Evolutionary conservation across 1,140 invertebrate species (phyloP), one percentile per base, ranked within the genome.

Genomic region (Nylanderia fulva): DNA sequence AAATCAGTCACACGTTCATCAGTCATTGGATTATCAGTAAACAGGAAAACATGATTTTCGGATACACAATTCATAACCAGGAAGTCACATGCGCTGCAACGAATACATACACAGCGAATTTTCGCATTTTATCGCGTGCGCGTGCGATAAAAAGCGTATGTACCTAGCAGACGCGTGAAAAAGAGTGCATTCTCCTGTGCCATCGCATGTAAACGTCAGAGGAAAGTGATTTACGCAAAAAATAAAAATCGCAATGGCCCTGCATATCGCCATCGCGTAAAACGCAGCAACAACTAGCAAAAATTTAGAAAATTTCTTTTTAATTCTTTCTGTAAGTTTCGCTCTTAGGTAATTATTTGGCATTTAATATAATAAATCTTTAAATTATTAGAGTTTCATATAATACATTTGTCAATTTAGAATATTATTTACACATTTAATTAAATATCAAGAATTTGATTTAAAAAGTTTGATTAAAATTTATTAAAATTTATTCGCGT

Each of bases 21-120:
- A 3, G 45, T 48, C 45, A 42, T 13, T 60, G 7, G 24, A 68
- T 58, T 66, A 45, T 45, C 13, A n/a, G 72, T 77, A 68, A 75
- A 21, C 21, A 42, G 13, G 29, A 18, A 64, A 71, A 85, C 36
- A 56, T 48, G 39, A 77, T 85, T 85, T 86, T 85, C 69, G 29
- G 21, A 7, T 27, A 75, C 42, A 48, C 39, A n/a, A n/a, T 24
- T 54, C 52, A 54, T 69, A 86, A 86, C 80, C 33, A 56, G 72
- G 36, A 45, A 77, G 52, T 24, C n/a, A n/a, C n/a, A 68, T 71
- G 42, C 5, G 36, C 36, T 68, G 36, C 45, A 29, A 29, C 15
- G 21, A 85, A 85, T 33, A 11, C 24, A 85, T 33, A 11, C 24
- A 29, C 60, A 45, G 29, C 18, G 42, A 33, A 77, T 86, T 86